Percentiles rank a stretch among this genome's conserved stretches.
Conservation (phyloP, 37 sponge, comb jelly and placozoan genomes). For the Diacarnus erythraeanus region DNA sequence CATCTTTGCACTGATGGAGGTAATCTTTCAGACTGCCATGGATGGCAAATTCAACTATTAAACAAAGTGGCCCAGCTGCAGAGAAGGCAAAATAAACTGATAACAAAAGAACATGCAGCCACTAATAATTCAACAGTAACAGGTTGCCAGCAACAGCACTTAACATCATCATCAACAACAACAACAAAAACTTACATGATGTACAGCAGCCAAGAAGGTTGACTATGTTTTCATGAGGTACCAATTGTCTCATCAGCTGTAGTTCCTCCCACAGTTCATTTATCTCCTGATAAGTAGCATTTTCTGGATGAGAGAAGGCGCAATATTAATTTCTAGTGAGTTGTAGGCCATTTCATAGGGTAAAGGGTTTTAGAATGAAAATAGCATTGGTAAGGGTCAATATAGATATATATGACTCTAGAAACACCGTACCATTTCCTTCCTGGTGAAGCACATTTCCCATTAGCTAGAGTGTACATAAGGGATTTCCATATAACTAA, state of each 20-base stretch:
- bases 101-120: conserved; percentile 3
- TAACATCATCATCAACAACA: background rate
- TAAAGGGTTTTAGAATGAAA: no score
- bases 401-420: no score
- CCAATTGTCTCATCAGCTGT: conserved; percentile 53
- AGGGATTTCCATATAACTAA: no score
- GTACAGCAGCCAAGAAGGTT: conserved; percentile 67
- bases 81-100: background rate
- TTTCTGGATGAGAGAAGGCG: no score
- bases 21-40: conserved; percentile 60
- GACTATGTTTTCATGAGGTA: conserved; percentile 63
- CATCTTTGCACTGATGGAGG: conserved; percentile 43
- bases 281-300: conserved; percentile 22
- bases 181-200: conserved; percentile 26
- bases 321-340: no score
- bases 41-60: conserved; percentile 68
- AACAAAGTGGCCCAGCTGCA: conserved; percentile 11
- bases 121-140: background rate
- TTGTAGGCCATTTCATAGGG: no score
- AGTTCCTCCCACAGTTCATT: conserved; percentile 55
- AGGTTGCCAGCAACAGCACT: background rate
- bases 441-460: conserved; percentile 3
- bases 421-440: no score
- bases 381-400: no score
- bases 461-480: no score